phyloP scores from a whole-genome alignment of 1,140 invertebrate species.

The Apis cerana region DNA sequence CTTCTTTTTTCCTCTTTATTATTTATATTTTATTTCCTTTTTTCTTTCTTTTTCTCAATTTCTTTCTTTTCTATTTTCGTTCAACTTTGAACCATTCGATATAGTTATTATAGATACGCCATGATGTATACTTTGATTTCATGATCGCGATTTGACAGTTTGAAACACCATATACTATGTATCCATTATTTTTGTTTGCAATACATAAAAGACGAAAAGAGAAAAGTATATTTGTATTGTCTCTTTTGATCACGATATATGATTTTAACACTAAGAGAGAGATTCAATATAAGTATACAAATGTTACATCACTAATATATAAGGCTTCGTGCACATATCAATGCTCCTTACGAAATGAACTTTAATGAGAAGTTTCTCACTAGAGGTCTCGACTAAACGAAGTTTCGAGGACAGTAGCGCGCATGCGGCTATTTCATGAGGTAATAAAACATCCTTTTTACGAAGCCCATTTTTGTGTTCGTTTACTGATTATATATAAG shows the following conservation, averaged over 20 bases:
- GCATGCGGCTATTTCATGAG: neutral
- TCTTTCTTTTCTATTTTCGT: conserved; percentile 32
- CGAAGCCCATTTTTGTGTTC: no score
- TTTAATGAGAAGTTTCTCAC: conserved; percentile 32
- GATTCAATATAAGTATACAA: neutral
- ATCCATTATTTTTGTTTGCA: neutral
- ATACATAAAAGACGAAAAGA: neutral
- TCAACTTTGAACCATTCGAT: neutral
- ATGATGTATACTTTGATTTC: neutral
- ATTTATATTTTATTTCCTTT: neutral
- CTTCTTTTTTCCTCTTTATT: neutral
- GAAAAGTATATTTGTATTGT: neutral
- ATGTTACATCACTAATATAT: neutral
- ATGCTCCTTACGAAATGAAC: neutral
- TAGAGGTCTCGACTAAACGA: neutral
- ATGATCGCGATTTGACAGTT: neutral
- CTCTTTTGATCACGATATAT: neutral
- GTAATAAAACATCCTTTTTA: conserved; percentile 1
- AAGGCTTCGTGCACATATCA: conserved; percentile 7
- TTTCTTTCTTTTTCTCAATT: no score
- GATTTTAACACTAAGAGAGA: neutral
- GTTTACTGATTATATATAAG: no score
- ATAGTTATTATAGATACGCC: conserved; percentile 42
- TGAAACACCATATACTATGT: neutral
- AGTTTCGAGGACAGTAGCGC: neutral